Conservation (phyloP, 1,140 invertebrate species). For the Drosophila nebulosa region DNA sequence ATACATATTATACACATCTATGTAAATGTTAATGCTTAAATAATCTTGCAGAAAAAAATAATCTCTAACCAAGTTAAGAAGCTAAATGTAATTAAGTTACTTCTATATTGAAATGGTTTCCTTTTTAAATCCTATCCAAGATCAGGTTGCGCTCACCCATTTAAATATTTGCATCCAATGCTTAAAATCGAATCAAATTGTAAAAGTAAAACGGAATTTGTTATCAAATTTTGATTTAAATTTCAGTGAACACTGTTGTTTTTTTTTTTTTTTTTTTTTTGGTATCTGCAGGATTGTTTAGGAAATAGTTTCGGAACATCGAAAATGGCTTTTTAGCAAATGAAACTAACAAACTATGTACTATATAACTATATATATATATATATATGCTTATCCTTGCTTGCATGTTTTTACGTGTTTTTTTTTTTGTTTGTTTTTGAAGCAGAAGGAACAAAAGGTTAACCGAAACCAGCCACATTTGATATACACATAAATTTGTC, state of each 20-base stretch:
- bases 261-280: too few species aligned
- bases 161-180: too few species aligned
- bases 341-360: neutral
- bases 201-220: too few species aligned
- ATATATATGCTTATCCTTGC: neutral
- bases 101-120: too few species aligned
- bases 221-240: neutral
- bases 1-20: neutral
- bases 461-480: neutral
- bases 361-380: neutral
- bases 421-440: neutral
- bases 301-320: neutral
- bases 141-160: too few species aligned
- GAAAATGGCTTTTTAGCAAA: neutral
- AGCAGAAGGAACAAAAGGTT: neutral
- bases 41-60: neutral
- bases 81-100: too few species aligned
- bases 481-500: neutral
- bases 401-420: neutral
- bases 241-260: neutral
- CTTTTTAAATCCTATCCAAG: too few species aligned
- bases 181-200: too few species aligned
- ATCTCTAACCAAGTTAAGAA: neutral
- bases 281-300: constrained; percentile 2
- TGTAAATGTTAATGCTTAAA: neutral